These are phyloP conservation scores for Drepana arcuata DNA, from an alignment of 1,140 invertebrate species.

Conservation along the genomic window DNA sequence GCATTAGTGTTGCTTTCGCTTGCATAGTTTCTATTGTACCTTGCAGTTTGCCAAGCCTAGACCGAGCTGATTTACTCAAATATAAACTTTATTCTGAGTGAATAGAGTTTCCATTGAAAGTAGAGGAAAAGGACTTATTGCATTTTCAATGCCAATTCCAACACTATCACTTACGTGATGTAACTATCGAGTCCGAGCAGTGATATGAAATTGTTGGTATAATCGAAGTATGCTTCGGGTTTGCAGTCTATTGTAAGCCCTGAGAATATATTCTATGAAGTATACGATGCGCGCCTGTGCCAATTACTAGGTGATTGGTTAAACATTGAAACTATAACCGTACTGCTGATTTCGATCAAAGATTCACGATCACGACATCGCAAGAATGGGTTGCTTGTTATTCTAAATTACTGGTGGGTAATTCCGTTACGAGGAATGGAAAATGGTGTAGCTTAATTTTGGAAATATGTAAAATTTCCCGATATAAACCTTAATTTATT, in stretches of 20 bases:
- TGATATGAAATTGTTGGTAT: conserved; percentile 29
- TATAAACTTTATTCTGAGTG: conserved; percentile 18
- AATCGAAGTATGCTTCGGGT: conserved; percentile 20
- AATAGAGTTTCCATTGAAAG: conserved; percentile 15
- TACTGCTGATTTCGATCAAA: conserved; percentile 9
- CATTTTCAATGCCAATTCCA: conserved; percentile 19
- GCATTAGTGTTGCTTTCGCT: conserved; percentile 52
- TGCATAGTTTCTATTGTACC: conserved; percentile 28
- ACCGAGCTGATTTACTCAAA: conserved; percentile 5
- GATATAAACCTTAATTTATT: conserved; percentile 25
- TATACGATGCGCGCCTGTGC: conserved; percentile 15
- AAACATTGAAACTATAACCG: conserved; percentile 15
- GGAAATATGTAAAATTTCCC: conserved; percentile 12
- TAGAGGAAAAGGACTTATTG: conserved; percentile 9
- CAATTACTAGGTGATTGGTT: conserved; percentile 12
- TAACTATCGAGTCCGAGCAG: conserved; percentile 48
- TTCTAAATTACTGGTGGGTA: conserved; percentile 1
- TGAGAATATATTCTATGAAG: conserved; percentile 25
- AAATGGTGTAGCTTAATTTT: too few species aligned
- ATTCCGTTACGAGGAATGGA: too few species aligned
- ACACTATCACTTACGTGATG: conserved; percentile 58
- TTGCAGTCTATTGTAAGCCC: conserved; percentile 23
- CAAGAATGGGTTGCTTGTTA: conserved; percentile 1
- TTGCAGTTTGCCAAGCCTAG: conserved; percentile 18
- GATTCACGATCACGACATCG: conserved; percentile 4